Evolutionary conservation across 2,888 invertebrate genomes (phyloP).

Genomic region (Aspidiotus rigidus): DNA sequence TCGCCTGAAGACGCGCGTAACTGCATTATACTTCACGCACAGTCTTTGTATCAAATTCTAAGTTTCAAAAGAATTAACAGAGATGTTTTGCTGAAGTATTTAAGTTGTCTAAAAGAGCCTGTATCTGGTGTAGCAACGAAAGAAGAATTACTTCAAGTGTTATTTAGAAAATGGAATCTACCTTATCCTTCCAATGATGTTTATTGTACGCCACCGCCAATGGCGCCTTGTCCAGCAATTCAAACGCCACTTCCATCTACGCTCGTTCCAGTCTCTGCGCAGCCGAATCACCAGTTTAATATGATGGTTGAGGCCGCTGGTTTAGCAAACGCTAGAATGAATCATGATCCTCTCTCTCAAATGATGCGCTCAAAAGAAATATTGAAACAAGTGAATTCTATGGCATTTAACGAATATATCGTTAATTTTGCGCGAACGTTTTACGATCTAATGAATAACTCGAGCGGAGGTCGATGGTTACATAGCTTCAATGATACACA

Average conservation of each 20-base stretch:
- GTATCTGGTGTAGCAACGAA: constrained; percentile 14
- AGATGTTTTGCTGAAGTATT: constrained; percentile 9
- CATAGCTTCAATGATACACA: constrained; percentile 20
- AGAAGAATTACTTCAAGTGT: constrained; percentile 13
- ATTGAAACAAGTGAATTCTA: constrained; percentile 18
- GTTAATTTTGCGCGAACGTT: constrained; percentile 15
- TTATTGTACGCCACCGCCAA: background rate
- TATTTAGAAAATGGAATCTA: constrained; percentile 15
- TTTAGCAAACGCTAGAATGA: background rate
- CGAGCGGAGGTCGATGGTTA: background rate
- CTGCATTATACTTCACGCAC: constrained; percentile 14
- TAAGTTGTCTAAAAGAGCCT: constrained; percentile 7
- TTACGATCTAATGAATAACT: constrained; percentile 17
- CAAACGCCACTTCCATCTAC: background rate
- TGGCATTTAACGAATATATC: constrained; percentile 23
- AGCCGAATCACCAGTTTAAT: background rate
- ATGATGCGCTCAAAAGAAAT: constrained; percentile 1
- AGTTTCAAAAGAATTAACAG: constrained; percentile 5
- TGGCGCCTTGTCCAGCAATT: background rate
- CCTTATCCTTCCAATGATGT: background rate
- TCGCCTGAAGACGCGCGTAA: constrained; percentile 16
- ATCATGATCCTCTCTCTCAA: background rate
- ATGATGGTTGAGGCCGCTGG: background rate
- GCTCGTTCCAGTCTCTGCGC: background rate
- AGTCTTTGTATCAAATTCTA: background rate